Evolutionary conservation across 2,888 invertebrate genomes (phyloP), one percentile per base, ranked within the genome.

Genomic region (Callyntrura sp.): DNA sequence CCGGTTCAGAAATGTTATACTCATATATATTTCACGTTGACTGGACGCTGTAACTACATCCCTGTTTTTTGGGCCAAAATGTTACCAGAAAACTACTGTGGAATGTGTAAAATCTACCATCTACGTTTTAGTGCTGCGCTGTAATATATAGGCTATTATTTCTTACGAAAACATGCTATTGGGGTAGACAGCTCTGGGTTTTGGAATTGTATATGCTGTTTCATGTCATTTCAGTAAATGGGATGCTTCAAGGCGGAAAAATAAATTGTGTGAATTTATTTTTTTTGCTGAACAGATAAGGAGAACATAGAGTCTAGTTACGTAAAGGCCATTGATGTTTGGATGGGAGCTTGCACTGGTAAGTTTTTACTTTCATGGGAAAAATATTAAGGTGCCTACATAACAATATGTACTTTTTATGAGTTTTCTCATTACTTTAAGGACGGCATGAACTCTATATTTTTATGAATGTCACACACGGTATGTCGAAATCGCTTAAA

Each of bases 221-320:
- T 14, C 17, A 6, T 57, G 57, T 17, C 17, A 57, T n/a, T 17
- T n/a, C 57, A 57, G 17, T 11, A 51, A 3, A 35, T 35, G 51
- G n/a, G 9, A 51, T 35, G 35, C 35, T 35, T 4, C 2, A 57
- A 57, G 17, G 57, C 57, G 17, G 17, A 57, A 17, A 17, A 57
- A 17, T 57, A 35, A 68, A 68, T 68, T 9, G 11, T 28, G 25
- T 25, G 12, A 8, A 70, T 45, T 70, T n/a, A n/a, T 70, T 70
- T n/a, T 35, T 70, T 70, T 43, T 82, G 17, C 12, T 55, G 51
- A 90, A 25, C 92, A 95, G 95, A 94, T 81, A 94, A 95, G 91
- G 94, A 94, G 45, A 94, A 94, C 20, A 93, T 95, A 0, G 94
- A 95, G 93, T 94, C 95, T 73, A 95, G 95, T 90, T 95, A 91